Conservation (phyloP, 2,797 vertebrate species). For the Alfaro cultratus region DNA sequence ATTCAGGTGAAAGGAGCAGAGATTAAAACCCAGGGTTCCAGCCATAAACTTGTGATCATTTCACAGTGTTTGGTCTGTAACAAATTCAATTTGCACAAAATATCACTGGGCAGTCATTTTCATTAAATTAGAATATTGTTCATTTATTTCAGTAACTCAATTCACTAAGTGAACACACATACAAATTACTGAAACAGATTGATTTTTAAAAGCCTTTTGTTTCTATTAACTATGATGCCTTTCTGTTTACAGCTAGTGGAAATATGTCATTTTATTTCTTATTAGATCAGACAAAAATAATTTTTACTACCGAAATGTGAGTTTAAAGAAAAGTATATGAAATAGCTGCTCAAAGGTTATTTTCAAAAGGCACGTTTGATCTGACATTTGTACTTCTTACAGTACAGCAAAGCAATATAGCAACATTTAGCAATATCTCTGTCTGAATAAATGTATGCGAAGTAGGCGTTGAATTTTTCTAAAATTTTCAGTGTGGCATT, state of each 20-base stretch:
- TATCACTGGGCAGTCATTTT: background rate
- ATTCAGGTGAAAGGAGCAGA: background rate
- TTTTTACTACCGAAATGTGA: background rate
- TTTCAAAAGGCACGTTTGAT: too few species aligned
- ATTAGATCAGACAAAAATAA: background rate
- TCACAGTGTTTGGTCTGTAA: background rate
- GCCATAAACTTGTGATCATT: background rate
- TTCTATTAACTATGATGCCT: background rate
- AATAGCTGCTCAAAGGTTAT: background rate
- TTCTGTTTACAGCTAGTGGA: background rate
- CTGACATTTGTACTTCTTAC: background rate
- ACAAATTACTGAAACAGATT: background rate
- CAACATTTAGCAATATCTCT: background rate
- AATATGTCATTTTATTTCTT: background rate
- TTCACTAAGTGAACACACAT: background rate
- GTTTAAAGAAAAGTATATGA: background rate
- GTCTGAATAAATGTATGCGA: background rate
- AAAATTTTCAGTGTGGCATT: background rate
- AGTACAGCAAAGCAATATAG: background rate
- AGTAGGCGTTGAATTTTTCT: background rate
- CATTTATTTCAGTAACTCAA: background rate
- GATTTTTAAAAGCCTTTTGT: background rate
- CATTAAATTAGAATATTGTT: background rate
- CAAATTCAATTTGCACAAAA: background rate
- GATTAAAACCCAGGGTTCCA: background rate